A percentile compares a stretch with the other conserved stretches of the same genome.
These are phyloP conservation scores for Sciaenops ocellatus DNA, from an alignment of 2,797 vertebrate genomes.

Conservation along the genomic window DNA sequence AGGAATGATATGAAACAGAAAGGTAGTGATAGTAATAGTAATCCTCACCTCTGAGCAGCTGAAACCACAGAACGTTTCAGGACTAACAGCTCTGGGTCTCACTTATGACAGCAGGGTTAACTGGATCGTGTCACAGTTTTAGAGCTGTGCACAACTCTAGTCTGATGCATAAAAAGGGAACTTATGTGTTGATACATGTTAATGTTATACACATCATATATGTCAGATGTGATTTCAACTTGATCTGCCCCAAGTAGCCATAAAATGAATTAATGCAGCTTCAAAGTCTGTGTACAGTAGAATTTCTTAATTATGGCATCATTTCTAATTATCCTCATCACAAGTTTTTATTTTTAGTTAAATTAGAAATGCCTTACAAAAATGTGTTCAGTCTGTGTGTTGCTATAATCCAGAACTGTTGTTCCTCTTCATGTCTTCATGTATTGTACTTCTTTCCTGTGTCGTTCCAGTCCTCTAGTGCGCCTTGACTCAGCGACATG, in stretches of 20 bases:
- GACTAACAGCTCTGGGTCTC: too few species aligned
- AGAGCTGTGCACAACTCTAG: too few species aligned
- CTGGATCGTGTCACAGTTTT: too few species aligned
- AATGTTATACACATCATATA: too few species aligned
- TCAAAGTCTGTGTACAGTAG: neutral
- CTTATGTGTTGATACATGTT: too few species aligned
- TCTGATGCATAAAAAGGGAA: too few species aligned
- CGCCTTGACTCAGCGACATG: slow-evolving; percentile 55
- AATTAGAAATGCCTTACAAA: neutral
- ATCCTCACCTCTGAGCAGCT: neutral
- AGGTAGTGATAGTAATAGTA: too few species aligned
- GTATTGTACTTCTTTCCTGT: slow-evolving; percentile 5
- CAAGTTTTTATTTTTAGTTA: neutral
- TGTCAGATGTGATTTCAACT: too few species aligned
- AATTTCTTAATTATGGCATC: neutral
- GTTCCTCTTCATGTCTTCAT: neutral
- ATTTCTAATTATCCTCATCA: neutral
- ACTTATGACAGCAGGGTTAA: too few species aligned
- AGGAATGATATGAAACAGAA: too few species aligned
- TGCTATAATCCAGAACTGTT: neutral
- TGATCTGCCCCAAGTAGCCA: neutral
- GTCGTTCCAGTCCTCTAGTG: slow-evolving; percentile 41
- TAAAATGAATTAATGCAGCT: neutral
- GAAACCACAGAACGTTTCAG: neutral
- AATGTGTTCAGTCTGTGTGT: neutral